Base-by-base conservation (phyloP, 2,797 vertebrate species). In the Oryzias dopingdopingensis region DNA sequence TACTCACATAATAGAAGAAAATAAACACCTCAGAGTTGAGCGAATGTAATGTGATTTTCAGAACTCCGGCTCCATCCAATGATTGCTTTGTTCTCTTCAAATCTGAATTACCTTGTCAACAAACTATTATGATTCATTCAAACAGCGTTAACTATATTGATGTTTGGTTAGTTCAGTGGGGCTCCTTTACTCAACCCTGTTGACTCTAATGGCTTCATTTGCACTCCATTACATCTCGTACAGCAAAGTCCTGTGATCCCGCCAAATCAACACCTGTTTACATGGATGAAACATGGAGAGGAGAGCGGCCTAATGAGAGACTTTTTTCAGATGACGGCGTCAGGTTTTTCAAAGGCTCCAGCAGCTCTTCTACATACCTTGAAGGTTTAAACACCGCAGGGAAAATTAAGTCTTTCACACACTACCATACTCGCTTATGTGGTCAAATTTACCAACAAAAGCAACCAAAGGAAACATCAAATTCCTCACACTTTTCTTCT, bases 121-220 rank as follows among this genome's bases (percentile, higher is more conserved):
- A 78, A 55, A 57, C 67, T 56, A 67, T 65, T 60, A n/a, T 45
- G 61, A 77, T 47, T 69, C 59, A 77, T 50, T 43, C 55, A 62
- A 51, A 51, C 61, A 58, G 58, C 26, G 32, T n/a, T 17, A 17
- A 54, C 56, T 26, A 53, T 40, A 53, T 42, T 50, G 56, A 70
- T 73, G 72, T 75, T 75, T 70, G 62, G 55, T 63, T 45, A 52
- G 53, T 57, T 69, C 12, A 15, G 26, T 52, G 42, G 61, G 55
- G 56, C 62, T 68, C 26, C 37, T 52, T 49, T 10, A 2, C 54
- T 65, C 61, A 60, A 40, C 56, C 56, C 46, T 8, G 49, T 60
- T 59, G 14, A 22, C 37, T 44, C 60, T 80, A 76, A 75, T 75
- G 59, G 58, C 59, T 73, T 73, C 51, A 78, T 80, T 83, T 81